A percentile compares a stretch with the other conserved stretches of the same genome.
phyloP scores from a whole-genome alignment of 2,888 invertebrate species.

The Lysandra coridon region DNA sequence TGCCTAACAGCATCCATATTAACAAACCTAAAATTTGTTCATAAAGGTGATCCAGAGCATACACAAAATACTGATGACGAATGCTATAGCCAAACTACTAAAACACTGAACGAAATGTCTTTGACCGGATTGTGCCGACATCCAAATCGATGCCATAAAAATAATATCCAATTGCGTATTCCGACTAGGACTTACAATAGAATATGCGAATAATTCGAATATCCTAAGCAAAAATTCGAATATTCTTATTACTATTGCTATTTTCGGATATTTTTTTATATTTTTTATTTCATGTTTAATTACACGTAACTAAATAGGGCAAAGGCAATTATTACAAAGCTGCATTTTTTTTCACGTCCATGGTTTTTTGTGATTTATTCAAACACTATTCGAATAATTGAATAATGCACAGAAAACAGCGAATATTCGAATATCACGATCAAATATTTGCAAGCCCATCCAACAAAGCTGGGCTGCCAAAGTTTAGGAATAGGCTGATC shows the following conservation, averaged over 20 bases:
- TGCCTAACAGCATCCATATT: background rate
- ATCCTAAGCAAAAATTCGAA: background rate
- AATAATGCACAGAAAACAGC: background rate
- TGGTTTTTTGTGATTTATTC: background rate
- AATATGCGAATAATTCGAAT: background rate
- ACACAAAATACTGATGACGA: background rate
- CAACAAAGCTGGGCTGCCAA: conserved; percentile 25
- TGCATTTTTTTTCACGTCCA: too few species aligned
- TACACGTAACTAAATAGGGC: background rate
- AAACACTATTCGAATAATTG: background rate
- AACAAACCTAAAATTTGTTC: background rate
- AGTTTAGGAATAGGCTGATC: conserved; percentile 37
- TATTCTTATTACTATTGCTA: background rate
- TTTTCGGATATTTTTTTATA: too few species aligned
- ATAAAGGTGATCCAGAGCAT: background rate
- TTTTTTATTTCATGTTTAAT: too few species aligned
- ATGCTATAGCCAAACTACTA: background rate
- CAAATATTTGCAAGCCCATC: background rate
- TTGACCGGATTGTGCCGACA: background rate
- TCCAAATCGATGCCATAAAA: background rate
- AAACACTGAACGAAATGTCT: background rate
- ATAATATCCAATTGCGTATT: conserved; percentile 27
- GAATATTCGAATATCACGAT: background rate
- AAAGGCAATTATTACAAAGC: background rate
- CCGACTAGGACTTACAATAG: background rate